Conservation (phyloP, 2,113 vertebrate species). For the Odobenus rosmarus region DNA sequence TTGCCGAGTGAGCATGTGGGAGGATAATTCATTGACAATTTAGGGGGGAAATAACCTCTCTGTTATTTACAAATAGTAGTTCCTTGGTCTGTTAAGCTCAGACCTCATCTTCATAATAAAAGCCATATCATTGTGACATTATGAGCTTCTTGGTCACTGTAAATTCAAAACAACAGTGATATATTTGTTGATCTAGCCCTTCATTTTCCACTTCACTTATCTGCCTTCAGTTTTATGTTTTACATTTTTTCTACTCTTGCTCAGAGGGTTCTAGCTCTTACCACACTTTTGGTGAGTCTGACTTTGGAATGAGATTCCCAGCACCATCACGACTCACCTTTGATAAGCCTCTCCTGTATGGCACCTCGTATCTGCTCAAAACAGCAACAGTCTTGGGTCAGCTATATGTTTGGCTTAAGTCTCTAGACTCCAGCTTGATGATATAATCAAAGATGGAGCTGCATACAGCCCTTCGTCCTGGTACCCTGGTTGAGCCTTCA, state of each 20-base stretch:
- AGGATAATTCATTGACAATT: conserved; percentile 26
- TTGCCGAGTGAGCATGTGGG: neutral
- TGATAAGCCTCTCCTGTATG: conserved; percentile 1
- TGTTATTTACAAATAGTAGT: conserved; percentile 10
- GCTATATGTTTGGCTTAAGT: neutral
- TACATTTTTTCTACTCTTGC: neutral
- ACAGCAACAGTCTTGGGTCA: neutral
- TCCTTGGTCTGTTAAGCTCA: neutral
- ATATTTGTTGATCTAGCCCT: neutral
- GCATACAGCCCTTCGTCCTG: conserved; percentile 3
- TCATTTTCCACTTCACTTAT: neutral
- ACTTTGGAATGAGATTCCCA: conserved; percentile 14
- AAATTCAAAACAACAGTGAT: neutral
- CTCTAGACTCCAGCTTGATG: neutral
- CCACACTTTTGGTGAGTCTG: neutral
- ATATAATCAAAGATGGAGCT: conserved; percentile 44
- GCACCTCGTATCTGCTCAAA: neutral
- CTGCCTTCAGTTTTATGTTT: neutral
- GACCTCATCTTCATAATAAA: neutral
- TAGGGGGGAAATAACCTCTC: neutral
- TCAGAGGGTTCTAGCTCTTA: neutral
- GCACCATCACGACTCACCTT: neutral
- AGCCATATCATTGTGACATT: neutral
- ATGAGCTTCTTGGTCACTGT: neutral
- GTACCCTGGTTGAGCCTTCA: conserved; percentile 43